Base-by-base conservation (phyloP, 1,140 invertebrate genomes). In the Thaumatotibia leucotreta region DNA sequence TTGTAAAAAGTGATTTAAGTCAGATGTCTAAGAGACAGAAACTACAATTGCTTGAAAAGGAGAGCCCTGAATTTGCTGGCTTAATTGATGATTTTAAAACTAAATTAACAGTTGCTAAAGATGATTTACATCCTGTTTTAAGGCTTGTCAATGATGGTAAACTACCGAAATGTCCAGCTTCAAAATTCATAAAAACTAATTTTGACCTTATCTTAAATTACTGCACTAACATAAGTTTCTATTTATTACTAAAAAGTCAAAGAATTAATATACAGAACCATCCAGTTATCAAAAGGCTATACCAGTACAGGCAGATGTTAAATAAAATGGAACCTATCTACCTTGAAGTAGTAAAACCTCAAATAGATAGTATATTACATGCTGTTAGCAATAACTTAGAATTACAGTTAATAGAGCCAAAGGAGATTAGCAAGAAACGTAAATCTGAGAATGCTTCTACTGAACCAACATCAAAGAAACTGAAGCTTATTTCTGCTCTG, bases 201-300 rank as follows among this genome's bases (percentile, higher is more conserved):
- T 94, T 95, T 81, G 92, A 95, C 72, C 80, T 97, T 10, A 92
- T 95, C 72, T 86, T 96, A 68, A 96, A 96, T 85, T 98, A 98
- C 80, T 96, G 95, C 72, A 94, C 94, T 17, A 98, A 98, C 84
- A 95, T 98, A 20, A 93, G 93, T 24, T 98, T 97, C 88, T 99
- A 98, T 88, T 82, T 98, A 66, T 91, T 97, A 70, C 75, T 98
- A 0, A 98, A 97, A 92, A 92, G 94, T 45, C 95, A 95, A 82
- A 94, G 93, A 70, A 85, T 92, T 32, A 91, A 92, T 62, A 91
- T 97, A 14, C 93, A 94, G 74, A 94, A 94, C 68, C 98, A 99
- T 93, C 97, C 97, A 29, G 94, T 98, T 29, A 94, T 97, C 17
- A 96, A 97, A 86, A 92, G 95, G 68, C 89, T 99, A 22, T 94